Conservation (phyloP, 2,797 vertebrate genomes). For the Glossophaga mutica region DNA sequence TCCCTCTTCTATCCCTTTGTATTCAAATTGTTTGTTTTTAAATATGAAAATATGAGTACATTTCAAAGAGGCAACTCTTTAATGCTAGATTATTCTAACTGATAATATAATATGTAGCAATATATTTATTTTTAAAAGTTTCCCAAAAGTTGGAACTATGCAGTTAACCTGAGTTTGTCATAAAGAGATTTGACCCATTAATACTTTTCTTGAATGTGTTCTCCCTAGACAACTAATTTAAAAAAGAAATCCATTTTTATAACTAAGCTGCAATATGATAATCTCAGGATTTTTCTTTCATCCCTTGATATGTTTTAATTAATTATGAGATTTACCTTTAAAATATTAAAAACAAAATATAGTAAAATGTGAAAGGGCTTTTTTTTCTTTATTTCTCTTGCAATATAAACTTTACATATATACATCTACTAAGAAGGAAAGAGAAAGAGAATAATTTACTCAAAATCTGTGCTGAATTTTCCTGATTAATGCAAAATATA, state of each 20-base stretch:
- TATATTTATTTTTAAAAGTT: not conserved
- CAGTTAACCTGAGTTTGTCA: not conserved
- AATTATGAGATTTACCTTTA: not conserved
- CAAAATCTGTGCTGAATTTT: not conserved
- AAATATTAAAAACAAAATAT: not conserved
- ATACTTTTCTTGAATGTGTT: not conserved
- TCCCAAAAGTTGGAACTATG: not conserved
- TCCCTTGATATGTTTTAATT: not conserved
- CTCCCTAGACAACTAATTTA: not conserved
- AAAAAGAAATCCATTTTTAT: not conserved
- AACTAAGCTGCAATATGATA: not conserved
- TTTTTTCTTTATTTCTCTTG: not conserved
- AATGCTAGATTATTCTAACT: not conserved
- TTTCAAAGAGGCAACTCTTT: not conserved
- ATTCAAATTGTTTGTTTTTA: not conserved
- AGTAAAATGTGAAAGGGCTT: not conserved
- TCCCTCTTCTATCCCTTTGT: not conserved
- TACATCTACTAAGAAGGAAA: not conserved
- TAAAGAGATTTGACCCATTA: not conserved
- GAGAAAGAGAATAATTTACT: not conserved
- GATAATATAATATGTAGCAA: not conserved
- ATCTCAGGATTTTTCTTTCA: not conserved
- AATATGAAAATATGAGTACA: not conserved
- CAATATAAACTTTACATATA: not conserved
- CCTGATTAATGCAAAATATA: not conserved